Evolutionary conservation across 35 echinoderm and acorn worm genomes (phyloP).

Genomic region (Lytechinus variegatus): DNA sequence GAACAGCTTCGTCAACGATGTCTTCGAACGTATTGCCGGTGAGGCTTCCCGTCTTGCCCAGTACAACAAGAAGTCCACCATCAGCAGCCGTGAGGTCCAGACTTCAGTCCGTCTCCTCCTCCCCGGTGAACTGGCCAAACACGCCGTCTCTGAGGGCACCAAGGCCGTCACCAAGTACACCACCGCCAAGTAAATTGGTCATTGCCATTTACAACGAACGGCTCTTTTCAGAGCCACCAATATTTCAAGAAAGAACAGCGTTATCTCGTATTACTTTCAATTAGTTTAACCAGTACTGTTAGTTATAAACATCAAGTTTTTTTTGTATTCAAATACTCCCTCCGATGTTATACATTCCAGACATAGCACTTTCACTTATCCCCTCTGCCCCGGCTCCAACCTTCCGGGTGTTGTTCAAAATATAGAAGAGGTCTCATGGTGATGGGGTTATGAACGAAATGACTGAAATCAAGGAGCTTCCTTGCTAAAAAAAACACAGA

Average conservation of each 20-base stretch:
- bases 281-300: too few species aligned
- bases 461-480: too few species aligned
- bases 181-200: conserved; percentile 21
- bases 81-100: conserved; percentile 82
- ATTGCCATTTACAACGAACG: conserved; percentile 33
- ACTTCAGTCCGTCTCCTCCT: conserved; percentile 89
- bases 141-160: conserved; percentile 87
- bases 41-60: conserved; percentile 81
- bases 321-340: too few species aligned
- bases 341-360: too few species aligned
- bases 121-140: conserved; percentile 93
- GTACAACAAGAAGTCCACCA: conserved; percentile 91
- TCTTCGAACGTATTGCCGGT: conserved; percentile 88
- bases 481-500: too few species aligned
- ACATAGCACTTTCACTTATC: too few species aligned
- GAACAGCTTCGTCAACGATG: conserved; percentile 92
- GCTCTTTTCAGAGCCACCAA: conserved; percentile 83
- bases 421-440: too few species aligned
- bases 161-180: conserved; percentile 84
- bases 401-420: too few species aligned
- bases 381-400: too few species aligned
- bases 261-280: too few species aligned
- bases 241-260: conserved; percentile 60
- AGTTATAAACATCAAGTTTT: too few species aligned
- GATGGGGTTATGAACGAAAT: too few species aligned